Evolutionary conservation across 2,888 invertebrate genomes (phyloP).

Genomic region (Euplagia quadripunctaria): DNA sequence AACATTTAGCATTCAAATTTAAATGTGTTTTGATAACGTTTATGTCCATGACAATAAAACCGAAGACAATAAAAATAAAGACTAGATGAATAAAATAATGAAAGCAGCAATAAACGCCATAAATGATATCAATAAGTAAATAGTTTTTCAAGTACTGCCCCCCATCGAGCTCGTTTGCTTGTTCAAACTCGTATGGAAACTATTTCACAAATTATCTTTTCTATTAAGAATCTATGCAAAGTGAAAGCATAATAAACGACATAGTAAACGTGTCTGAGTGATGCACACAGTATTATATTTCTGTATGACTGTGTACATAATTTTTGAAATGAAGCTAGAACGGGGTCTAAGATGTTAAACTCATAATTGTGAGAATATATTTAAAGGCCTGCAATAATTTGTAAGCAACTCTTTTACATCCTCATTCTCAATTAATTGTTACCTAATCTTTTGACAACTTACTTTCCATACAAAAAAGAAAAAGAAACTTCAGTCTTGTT

Average conservation of each 20-base stretch:
- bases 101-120: not conserved
- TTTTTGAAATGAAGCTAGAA: not conserved
- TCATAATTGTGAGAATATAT: not conserved
- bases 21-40: not conserved
- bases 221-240: not conserved
- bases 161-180: not conserved
- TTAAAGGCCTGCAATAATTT: no score
- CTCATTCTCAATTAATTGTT: no score
- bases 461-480: not conserved
- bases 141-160: not conserved
- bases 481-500: not conserved
- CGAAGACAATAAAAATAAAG: not conserved
- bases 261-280: not conserved
- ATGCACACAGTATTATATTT: not conserved
- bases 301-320: not conserved
- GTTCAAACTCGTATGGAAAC: not conserved
- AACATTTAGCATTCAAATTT: not conserved
- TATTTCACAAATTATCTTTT: not conserved
- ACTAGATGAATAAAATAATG: no score
- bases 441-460: not conserved
- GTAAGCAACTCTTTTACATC: no score
- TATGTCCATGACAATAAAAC: not conserved
- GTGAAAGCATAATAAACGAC: not conserved
- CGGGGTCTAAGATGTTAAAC: not conserved
- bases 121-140: not conserved